Base-by-base conservation (phyloP, 2,113 vertebrate species). In the Etheostoma cragini region DNA sequence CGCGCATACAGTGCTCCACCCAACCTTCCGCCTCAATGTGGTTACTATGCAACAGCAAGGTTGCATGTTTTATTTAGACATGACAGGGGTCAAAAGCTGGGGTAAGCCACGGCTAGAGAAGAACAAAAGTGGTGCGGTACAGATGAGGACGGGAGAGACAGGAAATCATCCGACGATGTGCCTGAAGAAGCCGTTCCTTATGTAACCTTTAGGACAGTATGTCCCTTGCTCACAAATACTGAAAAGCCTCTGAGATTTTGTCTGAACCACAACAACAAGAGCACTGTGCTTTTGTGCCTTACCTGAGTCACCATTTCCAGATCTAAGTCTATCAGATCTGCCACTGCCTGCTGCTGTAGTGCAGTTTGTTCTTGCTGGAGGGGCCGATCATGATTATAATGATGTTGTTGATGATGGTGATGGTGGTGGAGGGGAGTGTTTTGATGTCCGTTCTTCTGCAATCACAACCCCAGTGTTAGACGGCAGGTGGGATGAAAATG, bases 401-500 rank as follows among this genome's bases (percentile, higher is more conserved):
- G 83, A 64, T 70, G 83, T 5, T 63, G 74, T 11, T 70, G 86
- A 56, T 80, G 90, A 45, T 53, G 91, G 15, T 82, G 88, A 7
- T 64, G 85, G 11, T 22, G 86, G 12, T 4, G 42, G 24, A 3
- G 81, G 24, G 72, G 82, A 60, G 72, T 85, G 33, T 72, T 84
- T 88, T 94, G 89, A 92, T 92, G 95, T 93, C 95, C 95, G 87
- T 97, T 98, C 97, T 97, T 98, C 97, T 98, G 95, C 89, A 98
- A 98, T 94, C 95, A 95, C 86, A 98, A 91, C 88, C 81, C 85
- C 86, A 80, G 73, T 87, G 88, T 94, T 88, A 94, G 89, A 88
- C 89, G 88, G 61, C 16, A 60, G 75, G 74, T 77, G 80, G 71
- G 78, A 89, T 86, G 89, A 49, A 73, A 81, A 84, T 72, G 82